Evolutionary conservation across 2,797 vertebrate genomes (phyloP), one percentile per base, ranked within the genome.

Genomic region (Pangasius krempfi): DNA sequence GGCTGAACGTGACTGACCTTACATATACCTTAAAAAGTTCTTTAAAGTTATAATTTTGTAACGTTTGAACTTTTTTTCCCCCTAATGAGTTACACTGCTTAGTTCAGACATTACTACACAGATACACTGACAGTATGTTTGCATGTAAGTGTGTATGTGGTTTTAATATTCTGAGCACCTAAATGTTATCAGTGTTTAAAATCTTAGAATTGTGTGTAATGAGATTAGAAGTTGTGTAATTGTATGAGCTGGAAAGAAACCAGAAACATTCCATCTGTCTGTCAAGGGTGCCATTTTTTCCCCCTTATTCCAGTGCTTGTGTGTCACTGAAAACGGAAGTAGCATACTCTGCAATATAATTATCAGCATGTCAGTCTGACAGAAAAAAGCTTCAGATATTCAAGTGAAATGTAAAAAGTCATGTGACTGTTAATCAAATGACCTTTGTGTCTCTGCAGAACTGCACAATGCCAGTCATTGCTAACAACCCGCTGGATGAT

Each of bases 1-100:
- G 18, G 73, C 33, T 22, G 30, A 88, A 88, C 87, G 60, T 64
- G 82, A 58, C 58, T 88, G 27, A n/a, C 58, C 62, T 44, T 30
- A 14, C 20, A 47, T 13, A 27, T 0, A 10, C 22, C 37, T 25
- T 58, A 83, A n/a, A 30, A 56, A 27, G 14, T 44, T 47, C 20
- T 56, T 56, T 22, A 58, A 80, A 22, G 13, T 54, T 79, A 52
- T 8, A 22, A 4, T 58, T 70, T 50, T 47, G 0, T 8, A 47
- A 83, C 3, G 1, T 37, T 56, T 56, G 4, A 40, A 60, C 30
- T 27, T 22, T 58, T 44, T 25, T n/a, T 18, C 0, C 30, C 3
- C 0, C 25, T 79, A 80, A 52, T 8, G 8, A n/a, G 76, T 78
- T 79, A 13, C 54, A 10, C 27, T 13, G 12, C 4, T 6, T 37